A percentile compares a stretch with the other conserved stretches of the same genome.
phyloP scores from a whole-genome alignment of 1,140 invertebrate species.

The Drosophila leontia region DNA sequence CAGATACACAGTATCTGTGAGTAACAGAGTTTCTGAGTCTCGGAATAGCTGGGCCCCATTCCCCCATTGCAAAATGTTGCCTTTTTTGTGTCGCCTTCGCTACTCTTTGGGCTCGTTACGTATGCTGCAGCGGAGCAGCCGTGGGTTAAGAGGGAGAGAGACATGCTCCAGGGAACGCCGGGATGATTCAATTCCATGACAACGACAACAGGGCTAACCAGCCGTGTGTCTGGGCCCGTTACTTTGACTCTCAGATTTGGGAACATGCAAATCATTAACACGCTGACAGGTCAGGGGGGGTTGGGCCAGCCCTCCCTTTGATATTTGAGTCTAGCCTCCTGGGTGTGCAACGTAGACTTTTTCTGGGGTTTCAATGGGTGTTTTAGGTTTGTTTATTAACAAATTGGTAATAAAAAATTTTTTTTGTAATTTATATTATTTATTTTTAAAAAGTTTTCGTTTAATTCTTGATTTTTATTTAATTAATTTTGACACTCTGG shows the following conservation, averaged over 20 bases:
- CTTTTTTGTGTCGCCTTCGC: conserved; percentile 4
- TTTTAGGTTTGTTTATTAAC: neutral
- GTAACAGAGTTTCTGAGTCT: conserved; percentile 20
- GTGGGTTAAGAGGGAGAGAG: conserved; percentile 2
- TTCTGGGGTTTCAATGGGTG: neutral
- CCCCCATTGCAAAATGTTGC: conserved; percentile 38
- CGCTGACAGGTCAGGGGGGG: conserved; percentile 9
- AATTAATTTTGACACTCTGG: neutral
- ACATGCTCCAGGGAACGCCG: conserved; percentile 39
- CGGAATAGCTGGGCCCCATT: neutral
- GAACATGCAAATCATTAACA: conserved; percentile 54
- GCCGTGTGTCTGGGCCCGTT: conserved; percentile 20
- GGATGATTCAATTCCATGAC: conserved; percentile 56
- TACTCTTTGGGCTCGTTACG: conserved; percentile 31
- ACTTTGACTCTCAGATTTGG: conserved; percentile 29
- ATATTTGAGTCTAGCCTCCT: conserved; percentile 18
- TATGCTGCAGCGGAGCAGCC: conserved; percentile 12
- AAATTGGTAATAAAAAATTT: neutral
- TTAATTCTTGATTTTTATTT: neutral
- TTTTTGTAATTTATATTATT: neutral
- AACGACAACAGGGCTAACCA: conserved; percentile 18
- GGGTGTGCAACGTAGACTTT: neutral
- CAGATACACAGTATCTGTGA: conserved; percentile 42
- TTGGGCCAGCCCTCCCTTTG: conserved; percentile 14
- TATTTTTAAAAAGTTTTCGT: neutral